A percentile compares a stretch with the other conserved stretches of the same genome.
Evolutionary conservation across 2,888 invertebrate genomes (phyloP).

Genomic region (Megastigmus dorsalis): DNA sequence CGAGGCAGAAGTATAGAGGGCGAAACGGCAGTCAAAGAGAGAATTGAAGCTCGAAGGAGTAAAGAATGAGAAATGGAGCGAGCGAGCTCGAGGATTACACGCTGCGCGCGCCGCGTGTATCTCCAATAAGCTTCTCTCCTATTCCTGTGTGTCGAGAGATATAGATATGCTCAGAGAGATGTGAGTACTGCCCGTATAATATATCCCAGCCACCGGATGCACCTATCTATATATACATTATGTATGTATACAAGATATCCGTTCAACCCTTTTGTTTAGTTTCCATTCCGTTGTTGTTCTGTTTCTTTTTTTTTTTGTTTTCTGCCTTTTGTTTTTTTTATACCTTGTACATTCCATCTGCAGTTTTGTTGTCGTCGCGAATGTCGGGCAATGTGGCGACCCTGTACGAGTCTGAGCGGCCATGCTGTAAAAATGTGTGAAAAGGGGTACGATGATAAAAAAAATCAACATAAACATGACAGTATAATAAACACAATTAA

Average conservation of each 20-base stretch:
- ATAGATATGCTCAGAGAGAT: no score
- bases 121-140: no score
- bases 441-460: constrained; percentile 44
- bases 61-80: no score
- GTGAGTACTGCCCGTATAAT: no score
- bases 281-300: not conserved
- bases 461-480: constrained; percentile 49
- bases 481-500: constrained; percentile 27
- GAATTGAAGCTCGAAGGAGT: no score
- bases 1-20: no score
- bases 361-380: constrained; percentile 96
- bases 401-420: constrained; percentile 97
- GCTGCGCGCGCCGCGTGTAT: no score
- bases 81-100: no score
- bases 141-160: no score
- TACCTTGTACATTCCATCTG: constrained; percentile 95
- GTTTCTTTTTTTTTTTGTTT: not conserved
- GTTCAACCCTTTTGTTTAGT: no score
- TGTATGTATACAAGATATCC: no score
- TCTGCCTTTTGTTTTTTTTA: constrained; percentile 48
- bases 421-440: constrained; percentile 82
- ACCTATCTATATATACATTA: not conserved
- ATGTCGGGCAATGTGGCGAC: constrained; percentile 94
- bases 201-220: not conserved
- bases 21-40: no score